Base-by-base conservation (phyloP, 2,797 vertebrate genomes). In the Delichon dasypus region DNA sequence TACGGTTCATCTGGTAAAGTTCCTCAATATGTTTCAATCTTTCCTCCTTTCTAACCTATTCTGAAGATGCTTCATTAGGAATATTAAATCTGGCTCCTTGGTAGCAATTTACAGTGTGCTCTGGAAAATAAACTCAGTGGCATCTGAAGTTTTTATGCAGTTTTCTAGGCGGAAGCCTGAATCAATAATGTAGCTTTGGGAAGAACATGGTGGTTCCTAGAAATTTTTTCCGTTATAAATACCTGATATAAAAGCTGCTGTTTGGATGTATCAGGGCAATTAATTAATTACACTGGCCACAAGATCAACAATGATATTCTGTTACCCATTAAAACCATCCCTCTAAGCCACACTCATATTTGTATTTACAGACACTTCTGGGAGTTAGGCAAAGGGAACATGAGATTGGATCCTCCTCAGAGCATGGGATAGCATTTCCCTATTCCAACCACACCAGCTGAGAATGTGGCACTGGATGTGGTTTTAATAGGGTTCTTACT, bases 401-500 rank as follows among this genome's bases (percentile, higher is more conserved):
- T 10, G 61, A 62, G 81, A 70, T 0, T 36, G 76, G 86, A 81
- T 92, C 38, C 30, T 76, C 53, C 67, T 62, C 48, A 53, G 27
- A 50, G 55, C 45, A 68, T 26, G 42, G 74, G 64, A 26, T 29
- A 19, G 40, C 23, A 38, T 50, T 72, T 90, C 60, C 73, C 85
- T 78, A 16, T 70, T 86, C 71, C 72, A 94, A 8, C 75, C 89
- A 67, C 65, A 92, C 13, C 68, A 87, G 30, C 76, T 53, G 38
- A 79, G 80, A 93, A 74, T 0, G 1, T 29, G 81, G 92, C 50
- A 45, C 2, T 50, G 72, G 88, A 72, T 65, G 47, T 70, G 65
- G 47, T 66, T 97, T 96, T 86, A 86, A 94, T 42, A 83, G 57
- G 77, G 86, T 30, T 70, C 60, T 90, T 94, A 93, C 16, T 93